These are phyloP conservation scores for Aricia agestis DNA, from an alignment of 1,140 invertebrate species.

Conservation along the genomic window DNA sequence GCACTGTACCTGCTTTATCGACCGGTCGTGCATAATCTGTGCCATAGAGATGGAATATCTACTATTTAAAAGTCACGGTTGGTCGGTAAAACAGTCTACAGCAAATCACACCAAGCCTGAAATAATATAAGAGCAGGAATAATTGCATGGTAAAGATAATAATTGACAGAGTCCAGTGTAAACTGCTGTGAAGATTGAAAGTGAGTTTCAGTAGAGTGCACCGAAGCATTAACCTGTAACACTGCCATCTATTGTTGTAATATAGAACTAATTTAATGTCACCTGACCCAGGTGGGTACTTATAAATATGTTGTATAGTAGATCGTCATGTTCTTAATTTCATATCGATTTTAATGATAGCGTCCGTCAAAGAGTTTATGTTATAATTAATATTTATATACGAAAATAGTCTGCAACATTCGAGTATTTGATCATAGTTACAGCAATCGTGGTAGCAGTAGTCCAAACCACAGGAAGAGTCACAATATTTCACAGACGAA, in stretches of 20 bases:
- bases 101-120: not conserved
- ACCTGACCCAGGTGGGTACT: conserved; percentile 14
- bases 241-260: conserved; percentile 25
- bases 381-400: not conserved
- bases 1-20: not conserved
- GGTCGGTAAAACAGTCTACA: not conserved
- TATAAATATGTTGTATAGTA: conserved; percentile 28
- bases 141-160: not conserved
- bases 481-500: no score
- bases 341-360: conserved; percentile 1
- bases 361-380: conserved; percentile 13
- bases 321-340: conserved; percentile 27
- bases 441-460: not conserved
- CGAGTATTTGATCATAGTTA: not conserved
- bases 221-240: conserved; percentile 18
- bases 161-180: not conserved
- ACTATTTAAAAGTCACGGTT: not conserved
- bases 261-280: conserved; percentile 12
- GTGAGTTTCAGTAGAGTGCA: conserved; percentile 7
- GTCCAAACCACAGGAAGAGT: not conserved
- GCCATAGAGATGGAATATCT: not conserved
- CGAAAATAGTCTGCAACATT: not conserved
- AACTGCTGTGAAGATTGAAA: not conserved
- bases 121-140: not conserved
- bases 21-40: not conserved